A percentile compares a stretch with the other conserved stretches of the same genome.
Conservation (phyloP, 2,113 vertebrate species). For the Opisthocomus hoazin region DNA sequence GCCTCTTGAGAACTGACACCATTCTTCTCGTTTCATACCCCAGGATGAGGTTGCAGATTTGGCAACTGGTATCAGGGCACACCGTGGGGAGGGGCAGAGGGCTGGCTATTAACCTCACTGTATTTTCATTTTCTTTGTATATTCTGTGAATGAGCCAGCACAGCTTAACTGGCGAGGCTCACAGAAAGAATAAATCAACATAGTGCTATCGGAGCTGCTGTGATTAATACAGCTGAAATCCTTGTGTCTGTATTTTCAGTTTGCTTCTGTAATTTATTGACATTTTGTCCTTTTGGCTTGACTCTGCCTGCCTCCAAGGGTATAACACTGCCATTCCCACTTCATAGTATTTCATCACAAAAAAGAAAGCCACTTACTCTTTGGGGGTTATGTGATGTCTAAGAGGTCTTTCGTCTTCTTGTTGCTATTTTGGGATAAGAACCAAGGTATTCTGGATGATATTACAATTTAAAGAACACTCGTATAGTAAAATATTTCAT, state of each 20-base stretch:
- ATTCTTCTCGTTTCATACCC: neutral
- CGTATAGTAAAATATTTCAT: neutral
- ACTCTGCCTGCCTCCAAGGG: slow-evolving; percentile 14
- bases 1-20: neutral
- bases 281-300: slow-evolving; percentile 36
- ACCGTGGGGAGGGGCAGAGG: neutral
- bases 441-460: neutral
- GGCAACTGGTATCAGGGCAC: neutral
- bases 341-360: neutral
- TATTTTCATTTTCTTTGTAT: neutral
- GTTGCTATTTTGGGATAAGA: neutral
- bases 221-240: slow-evolving; percentile 43
- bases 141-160: neutral
- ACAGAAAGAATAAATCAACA: slow-evolving; percentile 38
- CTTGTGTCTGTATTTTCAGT: slow-evolving; percentile 2
- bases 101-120: neutral
- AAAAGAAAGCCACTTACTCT: neutral
- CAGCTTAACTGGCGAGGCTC: neutral
- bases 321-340: neutral
- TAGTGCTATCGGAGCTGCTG: neutral
- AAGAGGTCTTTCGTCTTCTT: neutral
- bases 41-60: neutral
- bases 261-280: slow-evolving; percentile 49
- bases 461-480: neutral
- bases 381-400: neutral